A percentile compares a stretch with the other conserved stretches of the same genome.
These are phyloP conservation scores for Zaprionus bogoriensis DNA, from an alignment of 2,888 invertebrate genomes.

Conservation along the genomic window DNA sequence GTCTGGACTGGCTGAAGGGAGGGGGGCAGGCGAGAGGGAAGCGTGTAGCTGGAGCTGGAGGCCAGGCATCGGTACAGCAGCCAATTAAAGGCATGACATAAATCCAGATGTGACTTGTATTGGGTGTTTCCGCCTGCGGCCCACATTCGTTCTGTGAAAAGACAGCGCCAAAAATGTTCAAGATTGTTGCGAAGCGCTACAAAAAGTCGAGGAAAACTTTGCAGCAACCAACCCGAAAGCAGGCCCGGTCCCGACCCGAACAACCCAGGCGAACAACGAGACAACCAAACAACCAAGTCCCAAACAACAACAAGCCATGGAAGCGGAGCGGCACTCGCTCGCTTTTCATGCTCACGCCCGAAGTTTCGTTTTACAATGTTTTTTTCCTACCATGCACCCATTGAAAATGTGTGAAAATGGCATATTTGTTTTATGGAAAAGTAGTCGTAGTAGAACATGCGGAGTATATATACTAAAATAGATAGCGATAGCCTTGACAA, in stretches of 20 bases:
- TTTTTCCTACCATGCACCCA: too few species aligned
- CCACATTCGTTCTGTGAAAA: conserved; percentile 69
- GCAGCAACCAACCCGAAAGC: conserved; percentile 36
- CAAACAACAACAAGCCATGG: conserved; percentile 17
- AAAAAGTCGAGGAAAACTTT: conserved; percentile 68
- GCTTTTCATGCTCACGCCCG: conserved; percentile 75
- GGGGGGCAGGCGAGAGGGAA: background rate
- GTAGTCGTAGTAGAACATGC: too few species aligned
- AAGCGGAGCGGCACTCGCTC: conserved; percentile 34
- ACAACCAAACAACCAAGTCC: conserved; percentile 30
- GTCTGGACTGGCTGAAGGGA: conserved; percentile 19
- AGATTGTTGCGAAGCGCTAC: conserved; percentile 73
- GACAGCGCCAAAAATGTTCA: conserved; percentile 71
- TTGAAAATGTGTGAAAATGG: too few species aligned
- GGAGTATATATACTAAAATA: too few species aligned
- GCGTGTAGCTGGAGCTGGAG: background rate
- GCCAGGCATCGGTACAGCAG: conserved; percentile 72
- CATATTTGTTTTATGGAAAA: too few species aligned
- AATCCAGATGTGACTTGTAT: conserved; percentile 83
- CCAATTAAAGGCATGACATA: conserved; percentile 83
- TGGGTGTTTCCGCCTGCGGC: conserved; percentile 83
- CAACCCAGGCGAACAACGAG: conserved; percentile 25
- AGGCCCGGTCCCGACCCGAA: conserved; percentile 15
- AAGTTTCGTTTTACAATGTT: conserved; percentile 68
- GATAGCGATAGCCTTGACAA: too few species aligned